Evolutionary conservation across 1,140 invertebrate genomes (phyloP).

Genomic region (Diorhabda sublineata): DNA sequence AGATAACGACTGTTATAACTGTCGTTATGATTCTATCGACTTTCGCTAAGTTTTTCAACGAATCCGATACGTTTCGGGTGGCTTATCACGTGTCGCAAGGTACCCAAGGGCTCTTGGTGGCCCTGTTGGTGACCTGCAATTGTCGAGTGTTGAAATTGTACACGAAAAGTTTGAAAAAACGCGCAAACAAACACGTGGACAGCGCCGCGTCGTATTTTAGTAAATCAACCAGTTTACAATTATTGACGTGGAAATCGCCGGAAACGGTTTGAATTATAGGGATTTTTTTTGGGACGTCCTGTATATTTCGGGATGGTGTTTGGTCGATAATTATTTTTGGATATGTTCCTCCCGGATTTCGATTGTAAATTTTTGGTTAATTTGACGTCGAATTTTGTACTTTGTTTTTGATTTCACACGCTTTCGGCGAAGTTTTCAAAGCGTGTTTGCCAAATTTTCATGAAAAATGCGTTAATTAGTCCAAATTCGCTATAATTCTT

Average conservation of each 20-base stretch:
- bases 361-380: too few species aligned
- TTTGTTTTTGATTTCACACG: too few species aligned
- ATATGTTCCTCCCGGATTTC: too few species aligned
- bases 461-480: too few species aligned
- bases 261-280: conserved; percentile 38
- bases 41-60: conserved; percentile 34
- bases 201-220: conserved; percentile 25
- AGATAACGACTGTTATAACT: conserved; percentile 42
- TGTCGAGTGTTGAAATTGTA: conserved; percentile 51
- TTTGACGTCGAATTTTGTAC: too few species aligned
- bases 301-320: too few species aligned
- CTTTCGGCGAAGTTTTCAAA: too few species aligned
- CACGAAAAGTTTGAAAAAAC: conserved; percentile 39
- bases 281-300: too few species aligned
- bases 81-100: conserved; percentile 50
- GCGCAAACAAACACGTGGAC: conserved; percentile 26
- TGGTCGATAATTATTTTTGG: too few species aligned
- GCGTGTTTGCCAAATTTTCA: too few species aligned
- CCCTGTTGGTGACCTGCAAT: conserved; percentile 62
- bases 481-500: too few species aligned
- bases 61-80: conserved; percentile 46
- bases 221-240: conserved; percentile 44
- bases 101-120: conserved; percentile 58
- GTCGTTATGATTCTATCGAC: conserved; percentile 37
- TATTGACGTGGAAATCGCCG: conserved; percentile 45